Percentiles rank a stretch among this genome's conserved stretches.
Evolutionary conservation across 2,113 vertebrate genomes (phyloP).

Genomic region (Passer domesticus): DNA sequence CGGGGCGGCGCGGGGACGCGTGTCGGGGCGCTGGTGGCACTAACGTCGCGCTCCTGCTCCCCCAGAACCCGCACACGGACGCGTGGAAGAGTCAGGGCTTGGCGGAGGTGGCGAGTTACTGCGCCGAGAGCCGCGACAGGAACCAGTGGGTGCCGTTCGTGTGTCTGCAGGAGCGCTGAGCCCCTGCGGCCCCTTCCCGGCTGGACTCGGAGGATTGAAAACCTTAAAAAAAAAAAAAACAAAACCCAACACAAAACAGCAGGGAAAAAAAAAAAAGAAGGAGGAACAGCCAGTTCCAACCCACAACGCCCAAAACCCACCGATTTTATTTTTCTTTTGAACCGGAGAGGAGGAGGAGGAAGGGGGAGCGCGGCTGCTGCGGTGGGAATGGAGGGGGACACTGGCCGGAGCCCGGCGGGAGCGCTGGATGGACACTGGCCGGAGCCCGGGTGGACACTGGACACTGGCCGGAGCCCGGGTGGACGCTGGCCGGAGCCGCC

Average conservation of each 20-base stretch:
- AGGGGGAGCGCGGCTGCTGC: not conserved
- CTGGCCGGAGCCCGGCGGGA: not conserved
- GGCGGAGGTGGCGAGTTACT: slow-evolving; percentile 85
- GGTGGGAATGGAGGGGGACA: not conserved
- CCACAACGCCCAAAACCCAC: not conserved
- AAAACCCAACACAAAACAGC: not conserved
- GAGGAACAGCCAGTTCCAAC: not conserved
- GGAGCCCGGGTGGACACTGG: too few species aligned
- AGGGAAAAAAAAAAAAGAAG: not conserved
- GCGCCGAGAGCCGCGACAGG: slow-evolving; percentile 84
- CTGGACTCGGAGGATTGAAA: not conserved
- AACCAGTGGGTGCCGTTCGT: slow-evolving; percentile 91
- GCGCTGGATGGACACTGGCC: not conserved
- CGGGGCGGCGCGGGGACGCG: not conserved
- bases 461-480: not conserved
- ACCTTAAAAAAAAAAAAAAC: not conserved
- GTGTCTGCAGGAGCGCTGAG: slow-evolving; percentile 86
- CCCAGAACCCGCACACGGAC: slow-evolving; percentile 84
- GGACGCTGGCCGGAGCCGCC: not conserved
- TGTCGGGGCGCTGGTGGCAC: not conserved
- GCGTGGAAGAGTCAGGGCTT: slow-evolving; percentile 81
- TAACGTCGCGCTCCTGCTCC: not conserved
- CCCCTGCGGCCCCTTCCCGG: not conserved
- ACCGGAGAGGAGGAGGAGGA: not conserved
- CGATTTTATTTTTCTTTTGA: not conserved